phyloP scores from a whole-genome alignment of 1,140 invertebrate genomes.

The Propsilocerus akamusi region DNA sequence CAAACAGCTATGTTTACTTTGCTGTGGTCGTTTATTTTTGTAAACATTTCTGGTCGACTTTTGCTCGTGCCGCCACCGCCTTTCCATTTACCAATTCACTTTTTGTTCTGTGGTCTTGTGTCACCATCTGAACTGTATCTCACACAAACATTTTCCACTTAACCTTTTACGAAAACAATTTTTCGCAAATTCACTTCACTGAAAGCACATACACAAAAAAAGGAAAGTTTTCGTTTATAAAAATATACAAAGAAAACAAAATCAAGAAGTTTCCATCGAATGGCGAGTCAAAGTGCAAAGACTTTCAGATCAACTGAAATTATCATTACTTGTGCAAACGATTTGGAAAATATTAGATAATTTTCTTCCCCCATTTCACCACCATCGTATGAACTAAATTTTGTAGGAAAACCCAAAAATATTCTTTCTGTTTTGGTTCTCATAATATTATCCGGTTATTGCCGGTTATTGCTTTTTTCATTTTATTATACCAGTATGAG shows the following conservation, averaged over 20 bases:
- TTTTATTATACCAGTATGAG: no score
- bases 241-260: not conserved
- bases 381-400: not conserved
- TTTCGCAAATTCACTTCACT: not conserved
- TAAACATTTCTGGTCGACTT: not conserved
- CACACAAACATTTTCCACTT: no score
- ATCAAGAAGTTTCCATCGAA: no score
- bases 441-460: not conserved
- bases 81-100: not conserved
- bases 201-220: not conserved
- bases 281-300: no score
- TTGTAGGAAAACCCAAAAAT: not conserved
- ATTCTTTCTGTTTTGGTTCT: not conserved
- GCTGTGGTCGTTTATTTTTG: not conserved
- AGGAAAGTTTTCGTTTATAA: not conserved
- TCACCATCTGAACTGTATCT: not conserved
- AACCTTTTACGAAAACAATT: conserved; percentile 1
- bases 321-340: conserved; percentile 1
- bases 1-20: not conserved
- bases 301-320: conserved; percentile 2
- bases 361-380: not conserved
- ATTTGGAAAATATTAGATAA: not conserved
- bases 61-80: not conserved
- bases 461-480: no score
- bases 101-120: not conserved